These are phyloP conservation scores for Drosophila macrothrix DNA, from an alignment of 2,888 invertebrate species.

Conservation along the genomic window DNA sequence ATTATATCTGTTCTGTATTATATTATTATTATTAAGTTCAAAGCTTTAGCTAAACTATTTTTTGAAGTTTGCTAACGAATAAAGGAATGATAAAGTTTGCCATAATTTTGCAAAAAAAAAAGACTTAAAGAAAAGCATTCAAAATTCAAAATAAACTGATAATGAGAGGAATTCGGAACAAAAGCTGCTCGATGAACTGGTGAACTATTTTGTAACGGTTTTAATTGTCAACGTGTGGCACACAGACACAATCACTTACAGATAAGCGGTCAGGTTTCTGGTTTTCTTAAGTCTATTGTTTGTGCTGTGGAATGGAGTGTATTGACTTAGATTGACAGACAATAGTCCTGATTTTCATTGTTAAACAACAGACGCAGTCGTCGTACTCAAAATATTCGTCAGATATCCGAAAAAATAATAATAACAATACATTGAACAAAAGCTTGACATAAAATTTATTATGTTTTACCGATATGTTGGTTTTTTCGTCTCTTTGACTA, in stretches of 20 bases:
- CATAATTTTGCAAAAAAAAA: slow-evolving; percentile 31
- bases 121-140: slow-evolving; percentile 12
- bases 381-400: slow-evolving; percentile 18
- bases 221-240: slow-evolving; percentile 61
- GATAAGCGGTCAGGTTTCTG: slow-evolving; percentile 15
- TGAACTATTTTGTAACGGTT: slow-evolving; percentile 72
- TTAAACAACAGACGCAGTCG: slow-evolving; percentile 35
- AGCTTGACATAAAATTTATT: slow-evolving; percentile 72
- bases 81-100: slow-evolving; percentile 17
- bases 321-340: slow-evolving; percentile 71
- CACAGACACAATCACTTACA: slow-evolving; percentile 16
- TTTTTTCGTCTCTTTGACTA: slow-evolving; percentile 32
- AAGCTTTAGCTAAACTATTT: slow-evolving; percentile 43
- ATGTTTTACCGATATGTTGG: slow-evolving; percentile 74
- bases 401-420: slow-evolving; percentile 47
- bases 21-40: slow-evolving; percentile 8
- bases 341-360: slow-evolving; percentile 76
- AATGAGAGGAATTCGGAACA: slow-evolving; percentile 40
- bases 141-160: slow-evolving; percentile 40
- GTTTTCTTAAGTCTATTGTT: slow-evolving; percentile 53
- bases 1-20: background rate
- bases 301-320: slow-evolving; percentile 26
- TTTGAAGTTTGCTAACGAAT: slow-evolving; percentile 8
- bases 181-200: slow-evolving; percentile 41
- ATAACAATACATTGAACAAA: slow-evolving; percentile 74